These are phyloP conservation scores for Callopanchax toddi DNA, from an alignment of 2,113 vertebrate genomes.

Conservation along the genomic window DNA sequence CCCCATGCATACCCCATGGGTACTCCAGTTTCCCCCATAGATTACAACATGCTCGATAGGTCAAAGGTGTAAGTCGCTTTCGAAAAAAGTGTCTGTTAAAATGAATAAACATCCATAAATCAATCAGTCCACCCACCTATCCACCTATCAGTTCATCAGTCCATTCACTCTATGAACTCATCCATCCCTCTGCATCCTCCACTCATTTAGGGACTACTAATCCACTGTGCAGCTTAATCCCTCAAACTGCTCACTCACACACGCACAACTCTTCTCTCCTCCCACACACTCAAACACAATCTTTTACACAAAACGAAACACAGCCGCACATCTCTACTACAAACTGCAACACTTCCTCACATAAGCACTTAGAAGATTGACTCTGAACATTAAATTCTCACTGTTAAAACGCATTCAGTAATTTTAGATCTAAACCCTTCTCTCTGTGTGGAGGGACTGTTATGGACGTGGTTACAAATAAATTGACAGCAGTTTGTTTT, in stretches of 20 bases:
- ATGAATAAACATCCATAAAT: no score
- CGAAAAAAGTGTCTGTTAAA: no score
- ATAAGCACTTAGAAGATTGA: background rate
- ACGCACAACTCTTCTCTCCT: slow-evolving; percentile 15
- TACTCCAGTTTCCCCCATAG: no score
- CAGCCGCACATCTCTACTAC: background rate
- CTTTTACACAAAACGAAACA: slow-evolving; percentile 17
- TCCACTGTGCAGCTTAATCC: slow-evolving; percentile 70
- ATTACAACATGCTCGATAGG: no score
- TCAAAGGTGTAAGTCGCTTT: no score
- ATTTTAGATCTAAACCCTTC: no score
- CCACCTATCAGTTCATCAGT: background rate
- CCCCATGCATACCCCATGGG: no score
- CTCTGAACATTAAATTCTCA: background rate
- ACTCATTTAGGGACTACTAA: slow-evolving; percentile 69
- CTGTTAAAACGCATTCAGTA: no score
- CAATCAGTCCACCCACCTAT: slow-evolving; percentile 13
- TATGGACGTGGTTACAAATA: no score
- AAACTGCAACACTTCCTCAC: background rate
- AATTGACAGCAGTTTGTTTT: no score
- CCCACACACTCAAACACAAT: slow-evolving; percentile 1
- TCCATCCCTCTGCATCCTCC: slow-evolving; percentile 34
- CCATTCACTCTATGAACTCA: no score
- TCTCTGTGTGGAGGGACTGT: no score
- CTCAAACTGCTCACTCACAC: slow-evolving; percentile 44